Evolutionary conservation across 1,140 invertebrate species (phyloP).

Genomic region (Drosophila ficusphila): DNA sequence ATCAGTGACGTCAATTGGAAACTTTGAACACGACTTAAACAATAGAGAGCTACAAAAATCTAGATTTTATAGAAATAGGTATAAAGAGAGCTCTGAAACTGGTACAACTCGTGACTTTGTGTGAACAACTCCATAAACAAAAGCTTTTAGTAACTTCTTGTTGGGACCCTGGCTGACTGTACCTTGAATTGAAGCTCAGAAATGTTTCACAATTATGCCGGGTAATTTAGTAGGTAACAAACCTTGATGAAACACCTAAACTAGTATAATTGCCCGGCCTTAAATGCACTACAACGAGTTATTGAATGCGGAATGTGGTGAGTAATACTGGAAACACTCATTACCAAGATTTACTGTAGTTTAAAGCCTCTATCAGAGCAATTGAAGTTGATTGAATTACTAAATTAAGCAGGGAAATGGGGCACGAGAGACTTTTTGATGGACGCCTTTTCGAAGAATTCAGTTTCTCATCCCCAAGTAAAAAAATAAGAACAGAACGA

Average conservation of each 20-base stretch:
- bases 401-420: constrained; percentile 17
- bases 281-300: constrained; percentile 30
- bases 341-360: constrained; percentile 2
- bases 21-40: constrained; percentile 1
- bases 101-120: constrained; percentile 52
- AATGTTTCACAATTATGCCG: constrained; percentile 1
- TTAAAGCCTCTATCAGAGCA: constrained; percentile 6
- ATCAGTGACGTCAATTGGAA: constrained; percentile 39
- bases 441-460: constrained; percentile 8
- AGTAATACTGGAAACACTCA: constrained; percentile 16
- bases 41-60: constrained; percentile 1
- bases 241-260: constrained; percentile 63
- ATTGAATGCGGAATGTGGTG: constrained; percentile 18
- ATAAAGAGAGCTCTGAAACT: neutral
- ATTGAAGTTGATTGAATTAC: constrained; percentile 55
- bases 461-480: neutral
- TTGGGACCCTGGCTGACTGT: constrained; percentile 43
- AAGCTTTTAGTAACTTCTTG: constrained; percentile 39
- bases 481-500: neutral
- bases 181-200: constrained; percentile 40
- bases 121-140: constrained; percentile 56
- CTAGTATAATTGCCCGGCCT: constrained; percentile 39
- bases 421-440: neutral
- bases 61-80: neutral
- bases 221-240: constrained; percentile 37